Evolutionary conservation across 2,888 invertebrate genomes (phyloP), one percentile per base, ranked within the genome.

Genomic region (Anorthoa munda): DNA sequence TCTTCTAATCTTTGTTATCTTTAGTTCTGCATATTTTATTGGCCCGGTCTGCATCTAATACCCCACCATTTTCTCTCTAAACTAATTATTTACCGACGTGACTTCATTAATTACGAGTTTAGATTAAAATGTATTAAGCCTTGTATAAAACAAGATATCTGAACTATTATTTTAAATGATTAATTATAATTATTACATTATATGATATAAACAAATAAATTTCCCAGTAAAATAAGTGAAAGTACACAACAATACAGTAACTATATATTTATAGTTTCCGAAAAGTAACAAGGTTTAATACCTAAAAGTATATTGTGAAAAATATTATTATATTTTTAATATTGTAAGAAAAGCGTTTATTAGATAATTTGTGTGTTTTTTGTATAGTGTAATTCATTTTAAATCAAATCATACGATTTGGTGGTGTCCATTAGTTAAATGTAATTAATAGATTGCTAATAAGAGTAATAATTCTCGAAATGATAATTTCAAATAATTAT

Each of bases 371-470:
- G 87, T 86, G 88, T 86, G 86, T 86, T 84, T 74, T 77, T 72
- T 80, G 79, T 80, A 80, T 81, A 87, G 79, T 78, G 77, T 85
- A 83, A 82, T 84, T 83, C 75, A 77, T 82, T 82, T 79, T 26
- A 69, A 77, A 85, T 77, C 87, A 84, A 87, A 87, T 87, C 85
- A 23, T 65, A 68, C 39, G 85, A 81, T 86, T 84, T 87, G 87
- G 69, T 87, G 75, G 73, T 75, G 87, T 87, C 87, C 87, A 87
- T 84, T 87, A 87, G 86, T 80, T 87, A 87, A 85, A 81, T 78
- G 73, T 86, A 85, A 81, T 78, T 82, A 65, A 81, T 79, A 84
- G 67, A 77, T 76, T 69, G 58, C 69, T 82, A 71, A 68, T 83
- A 72, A 72, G 61, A 75, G 58, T 73, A 75, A 63, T 72, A 61